These are phyloP conservation scores for Ellobius talpinus DNA, from an alignment of 2,113 vertebrate genomes.

Conservation along the genomic window DNA sequence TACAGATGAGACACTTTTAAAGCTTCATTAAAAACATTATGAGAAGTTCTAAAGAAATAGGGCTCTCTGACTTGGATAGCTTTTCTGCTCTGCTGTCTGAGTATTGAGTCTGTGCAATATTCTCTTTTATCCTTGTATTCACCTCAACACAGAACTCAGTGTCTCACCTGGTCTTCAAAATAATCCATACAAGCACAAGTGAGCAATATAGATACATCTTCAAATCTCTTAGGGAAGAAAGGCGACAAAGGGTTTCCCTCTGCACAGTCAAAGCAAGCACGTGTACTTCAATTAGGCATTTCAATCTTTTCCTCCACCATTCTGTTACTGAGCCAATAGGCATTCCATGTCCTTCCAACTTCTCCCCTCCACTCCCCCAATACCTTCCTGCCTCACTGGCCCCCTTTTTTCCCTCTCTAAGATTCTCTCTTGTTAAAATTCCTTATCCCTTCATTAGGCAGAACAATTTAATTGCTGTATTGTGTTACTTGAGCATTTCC, in stretches of 20 bases:
- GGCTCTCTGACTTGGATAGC: conserved; percentile 23
- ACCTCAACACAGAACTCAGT: conserved; percentile 33
- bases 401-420: not conserved
- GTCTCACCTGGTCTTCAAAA: not conserved
- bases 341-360: not conserved
- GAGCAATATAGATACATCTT: not conserved
- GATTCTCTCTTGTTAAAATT: conserved; percentile 48
- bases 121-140: not conserved
- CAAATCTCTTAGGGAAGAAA: not conserved
- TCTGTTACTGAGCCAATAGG: not conserved
- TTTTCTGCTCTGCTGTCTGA: not conserved
- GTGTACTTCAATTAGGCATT: not conserved
- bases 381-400: not conserved
- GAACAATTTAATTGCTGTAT: conserved; percentile 75
- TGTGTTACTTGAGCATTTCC: conserved; percentile 72
- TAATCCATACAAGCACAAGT: not conserved
- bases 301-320: not conserved
- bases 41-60: conserved; percentile 51
- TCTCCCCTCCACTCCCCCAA: too few species aligned
- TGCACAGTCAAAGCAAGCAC: not conserved
- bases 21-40: conserved; percentile 56
- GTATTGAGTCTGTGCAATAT: not conserved
- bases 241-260: not conserved
- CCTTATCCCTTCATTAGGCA: conserved; percentile 53
- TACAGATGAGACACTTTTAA: not conserved